Conservation (phyloP, 2,797 vertebrate species). For the Martes flavigula region DNA sequence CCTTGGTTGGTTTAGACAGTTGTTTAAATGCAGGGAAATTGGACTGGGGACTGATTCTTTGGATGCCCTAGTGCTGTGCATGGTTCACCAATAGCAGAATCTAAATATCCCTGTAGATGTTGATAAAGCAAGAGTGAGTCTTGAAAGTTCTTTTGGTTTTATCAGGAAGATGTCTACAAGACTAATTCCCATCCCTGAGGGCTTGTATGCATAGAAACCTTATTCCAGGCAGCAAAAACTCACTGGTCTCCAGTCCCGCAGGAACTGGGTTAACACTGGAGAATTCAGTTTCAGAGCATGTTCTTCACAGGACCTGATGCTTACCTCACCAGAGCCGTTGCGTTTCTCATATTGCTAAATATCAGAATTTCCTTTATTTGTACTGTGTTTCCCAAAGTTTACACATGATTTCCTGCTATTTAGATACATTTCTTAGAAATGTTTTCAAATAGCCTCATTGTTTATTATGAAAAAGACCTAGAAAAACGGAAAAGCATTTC, state of each 20-base stretch:
- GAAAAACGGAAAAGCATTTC: neutral
- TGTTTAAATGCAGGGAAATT: constrained; percentile 20
- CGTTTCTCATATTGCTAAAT: neutral
- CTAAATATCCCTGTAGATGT: neutral
- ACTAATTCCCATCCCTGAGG: neutral
- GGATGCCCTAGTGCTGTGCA: neutral
- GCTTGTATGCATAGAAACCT: neutral
- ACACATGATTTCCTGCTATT: constrained; percentile 30
- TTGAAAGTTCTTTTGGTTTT: constrained; percentile 1
- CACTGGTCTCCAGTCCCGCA: neutral
- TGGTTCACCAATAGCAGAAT: neutral
- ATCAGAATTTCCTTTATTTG: constrained; percentile 3
- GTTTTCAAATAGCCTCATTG: neutral
- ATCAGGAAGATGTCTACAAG: neutral
- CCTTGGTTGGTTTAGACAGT: neutral
- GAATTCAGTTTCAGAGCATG: neutral
- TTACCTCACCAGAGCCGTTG: neutral
- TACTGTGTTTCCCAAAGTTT: neutral
- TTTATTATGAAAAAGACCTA: neutral
- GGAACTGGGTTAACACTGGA: neutral
- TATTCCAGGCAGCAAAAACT: neutral
- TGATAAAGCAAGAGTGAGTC: neutral
- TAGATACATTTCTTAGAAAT: constrained; percentile 41
- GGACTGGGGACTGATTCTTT: neutral
- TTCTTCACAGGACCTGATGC: neutral